Conservation (phyloP, 2,113 vertebrate species). For the Pavo muticus region DNA sequence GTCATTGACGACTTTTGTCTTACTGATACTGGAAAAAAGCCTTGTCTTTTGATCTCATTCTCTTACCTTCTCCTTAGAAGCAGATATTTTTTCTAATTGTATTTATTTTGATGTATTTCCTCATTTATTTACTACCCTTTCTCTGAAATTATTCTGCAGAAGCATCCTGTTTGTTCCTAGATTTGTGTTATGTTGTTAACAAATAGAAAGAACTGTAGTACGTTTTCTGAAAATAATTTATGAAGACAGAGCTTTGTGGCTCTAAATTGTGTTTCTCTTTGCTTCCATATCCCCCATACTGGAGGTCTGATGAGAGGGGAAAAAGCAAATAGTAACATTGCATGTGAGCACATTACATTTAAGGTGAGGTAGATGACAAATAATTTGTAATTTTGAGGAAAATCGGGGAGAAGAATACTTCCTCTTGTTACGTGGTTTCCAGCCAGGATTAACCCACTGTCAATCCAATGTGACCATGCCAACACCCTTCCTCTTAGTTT, state of each 20-base stretch:
- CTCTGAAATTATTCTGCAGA: conserved; percentile 3
- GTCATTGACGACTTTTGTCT: not conserved
- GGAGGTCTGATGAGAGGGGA: not conserved
- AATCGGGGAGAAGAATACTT: not conserved
- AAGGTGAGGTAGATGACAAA: not conserved
- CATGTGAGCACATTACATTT: not conserved
- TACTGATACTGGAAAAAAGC: not conserved
- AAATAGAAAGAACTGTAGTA: not conserved
- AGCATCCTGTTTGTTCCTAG: conserved; percentile 3
- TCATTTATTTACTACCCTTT: conserved; percentile 36
- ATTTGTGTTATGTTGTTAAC: not conserved
- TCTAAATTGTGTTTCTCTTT: not conserved
- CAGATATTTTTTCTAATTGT: not conserved
- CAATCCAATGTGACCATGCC: not conserved
- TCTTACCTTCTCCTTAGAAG: not conserved
- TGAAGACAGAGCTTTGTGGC: not conserved
- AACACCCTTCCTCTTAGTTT: not conserved
- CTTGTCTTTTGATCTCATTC: not conserved
- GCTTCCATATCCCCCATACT: not conserved
- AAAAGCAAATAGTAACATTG: not conserved
- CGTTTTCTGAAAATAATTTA: not conserved
- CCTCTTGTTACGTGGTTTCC: not conserved
- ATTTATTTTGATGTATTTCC: not conserved
- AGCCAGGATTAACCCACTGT: not conserved
- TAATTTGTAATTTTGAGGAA: not conserved